These are phyloP conservation scores for Donacobius atricapilla DNA, from an alignment of 2,113 vertebrate species.

Conservation along the genomic window DNA sequence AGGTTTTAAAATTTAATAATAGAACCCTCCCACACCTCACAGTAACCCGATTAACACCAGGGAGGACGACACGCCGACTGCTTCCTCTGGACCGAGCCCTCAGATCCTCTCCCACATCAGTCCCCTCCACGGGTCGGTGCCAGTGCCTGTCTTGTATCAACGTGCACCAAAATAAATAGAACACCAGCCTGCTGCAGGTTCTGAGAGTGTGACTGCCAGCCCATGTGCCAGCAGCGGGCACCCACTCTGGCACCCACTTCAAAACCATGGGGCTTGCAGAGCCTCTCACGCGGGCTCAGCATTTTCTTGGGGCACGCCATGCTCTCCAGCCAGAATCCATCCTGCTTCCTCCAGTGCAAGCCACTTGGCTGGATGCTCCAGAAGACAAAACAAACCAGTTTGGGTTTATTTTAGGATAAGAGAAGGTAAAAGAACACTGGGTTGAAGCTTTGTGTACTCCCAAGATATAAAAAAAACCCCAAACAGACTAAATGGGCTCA, in stretches of 20 bases:
- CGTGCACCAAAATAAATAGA: not conserved
- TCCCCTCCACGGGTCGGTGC: not conserved
- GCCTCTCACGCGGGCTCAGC: not conserved
- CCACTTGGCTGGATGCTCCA: not conserved
- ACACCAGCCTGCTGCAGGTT: not conserved
- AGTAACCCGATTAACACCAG: slow-evolving; percentile 62
- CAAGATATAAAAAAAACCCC: not conserved
- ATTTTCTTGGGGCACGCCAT: fast-evolving
- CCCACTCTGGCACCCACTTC: not conserved
- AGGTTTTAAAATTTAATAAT: slow-evolving; percentile 74
- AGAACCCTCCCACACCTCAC: slow-evolving; percentile 66
- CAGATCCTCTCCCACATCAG: not conserved
- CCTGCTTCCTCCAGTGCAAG: not conserved
- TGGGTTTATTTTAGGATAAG: not conserved
- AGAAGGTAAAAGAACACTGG: not conserved
- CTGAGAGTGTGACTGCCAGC: fast-evolving
- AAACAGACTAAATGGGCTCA: not conserved
- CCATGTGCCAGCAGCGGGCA: fast-evolving
- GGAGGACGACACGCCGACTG: not conserved
- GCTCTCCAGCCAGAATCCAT: not conserved
- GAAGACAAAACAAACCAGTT: not conserved
- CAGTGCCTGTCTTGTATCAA: not conserved
- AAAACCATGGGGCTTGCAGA: not conserved
- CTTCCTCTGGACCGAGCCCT: not conserved
- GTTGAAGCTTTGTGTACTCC: not conserved